Percentiles rank a stretch among this genome's conserved stretches.
Evolutionary conservation across 2,888 invertebrate species (phyloP).

Genomic region (Hirtodrosophila confusa): DNA sequence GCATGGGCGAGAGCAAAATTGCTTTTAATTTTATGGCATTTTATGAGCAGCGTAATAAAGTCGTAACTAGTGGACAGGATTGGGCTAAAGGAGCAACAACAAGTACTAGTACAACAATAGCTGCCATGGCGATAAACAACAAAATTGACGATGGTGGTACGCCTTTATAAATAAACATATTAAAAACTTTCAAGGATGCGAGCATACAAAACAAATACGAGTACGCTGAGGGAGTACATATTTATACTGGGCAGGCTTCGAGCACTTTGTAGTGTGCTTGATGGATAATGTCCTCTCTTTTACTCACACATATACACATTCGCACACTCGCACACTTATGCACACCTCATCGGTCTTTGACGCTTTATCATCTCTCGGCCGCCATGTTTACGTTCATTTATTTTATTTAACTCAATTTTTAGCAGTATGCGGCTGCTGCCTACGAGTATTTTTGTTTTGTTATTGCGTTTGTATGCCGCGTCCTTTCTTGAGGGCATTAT

Average conservation of each 20-base stretch:
- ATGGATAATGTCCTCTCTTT: constrained; percentile 19
- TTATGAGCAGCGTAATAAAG: constrained; percentile 62
- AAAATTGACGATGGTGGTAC: constrained; percentile 51
- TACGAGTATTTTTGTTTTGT: constrained; percentile 40
- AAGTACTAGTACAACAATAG: constrained; percentile 12
- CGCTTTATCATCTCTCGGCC: constrained; percentile 19
- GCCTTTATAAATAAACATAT: constrained; percentile 70
- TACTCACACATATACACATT: constrained; percentile 7
- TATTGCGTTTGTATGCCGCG: constrained; percentile 49
- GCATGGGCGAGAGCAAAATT: constrained; percentile 53
- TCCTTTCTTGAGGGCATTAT: constrained; percentile 69
- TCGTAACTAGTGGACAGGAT: constrained; percentile 43
- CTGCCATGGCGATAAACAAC: constrained; percentile 51
- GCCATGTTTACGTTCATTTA: constrained; percentile 49
- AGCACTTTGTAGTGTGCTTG: constrained; percentile 33
- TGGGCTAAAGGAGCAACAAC: constrained; percentile 12
- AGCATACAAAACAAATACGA: constrained; percentile 36
- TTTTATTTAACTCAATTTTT: constrained; percentile 61
- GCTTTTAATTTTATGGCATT: constrained; percentile 75
- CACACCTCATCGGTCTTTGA: constrained; percentile 57
- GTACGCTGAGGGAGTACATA: neutral
- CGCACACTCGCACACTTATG: constrained; percentile 11
- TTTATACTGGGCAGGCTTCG: constrained; percentile 18
- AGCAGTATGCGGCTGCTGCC: constrained; percentile 22
- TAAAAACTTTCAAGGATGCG: constrained; percentile 76